Evolutionary conservation across 1,140 invertebrate genomes (phyloP).

Genomic region (Ruditapes philippinarum): DNA sequence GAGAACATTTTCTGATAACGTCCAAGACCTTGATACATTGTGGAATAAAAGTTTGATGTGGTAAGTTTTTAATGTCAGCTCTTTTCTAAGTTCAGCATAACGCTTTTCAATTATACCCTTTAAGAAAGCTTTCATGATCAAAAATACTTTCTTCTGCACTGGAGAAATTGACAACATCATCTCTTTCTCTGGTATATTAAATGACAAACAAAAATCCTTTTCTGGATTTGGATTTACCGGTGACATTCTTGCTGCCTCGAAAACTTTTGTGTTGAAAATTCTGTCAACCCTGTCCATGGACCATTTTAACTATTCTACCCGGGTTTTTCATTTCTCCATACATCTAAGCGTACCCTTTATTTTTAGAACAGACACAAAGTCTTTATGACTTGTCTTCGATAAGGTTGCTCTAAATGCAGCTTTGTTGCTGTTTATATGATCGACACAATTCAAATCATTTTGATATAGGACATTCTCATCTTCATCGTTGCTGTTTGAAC

Average conservation of each 20-base stretch:
- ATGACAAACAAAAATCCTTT: conserved; percentile 24
- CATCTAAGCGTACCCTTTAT: background rate
- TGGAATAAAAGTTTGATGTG: background rate
- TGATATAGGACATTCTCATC: too few relatives aligned
- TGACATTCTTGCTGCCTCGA: background rate
- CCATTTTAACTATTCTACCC: background rate
- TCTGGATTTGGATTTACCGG: background rate
- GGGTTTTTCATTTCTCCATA: conserved; percentile 7
- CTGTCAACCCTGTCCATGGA: background rate
- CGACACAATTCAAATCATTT: too few relatives aligned
- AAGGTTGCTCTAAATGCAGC: background rate
- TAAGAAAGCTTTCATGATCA: background rate
- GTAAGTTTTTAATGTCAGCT: conserved; percentile 6
- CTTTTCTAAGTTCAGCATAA: background rate
- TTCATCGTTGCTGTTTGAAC: background rate
- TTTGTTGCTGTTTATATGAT: too few relatives aligned
- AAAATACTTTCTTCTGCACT: background rate
- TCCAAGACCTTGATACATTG: too few relatives aligned
- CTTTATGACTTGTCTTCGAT: background rate
- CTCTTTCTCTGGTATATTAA: conserved; percentile 12
- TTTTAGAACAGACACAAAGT: conserved; percentile 21
- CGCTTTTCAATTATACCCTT: background rate
- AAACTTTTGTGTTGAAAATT: background rate
- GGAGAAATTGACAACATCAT: too few relatives aligned
- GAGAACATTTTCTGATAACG: too few relatives aligned